These are phyloP conservation scores for Pseudorectes ferrugineus DNA, from an alignment of 2,113 vertebrate genomes.

Conservation along the genomic window DNA sequence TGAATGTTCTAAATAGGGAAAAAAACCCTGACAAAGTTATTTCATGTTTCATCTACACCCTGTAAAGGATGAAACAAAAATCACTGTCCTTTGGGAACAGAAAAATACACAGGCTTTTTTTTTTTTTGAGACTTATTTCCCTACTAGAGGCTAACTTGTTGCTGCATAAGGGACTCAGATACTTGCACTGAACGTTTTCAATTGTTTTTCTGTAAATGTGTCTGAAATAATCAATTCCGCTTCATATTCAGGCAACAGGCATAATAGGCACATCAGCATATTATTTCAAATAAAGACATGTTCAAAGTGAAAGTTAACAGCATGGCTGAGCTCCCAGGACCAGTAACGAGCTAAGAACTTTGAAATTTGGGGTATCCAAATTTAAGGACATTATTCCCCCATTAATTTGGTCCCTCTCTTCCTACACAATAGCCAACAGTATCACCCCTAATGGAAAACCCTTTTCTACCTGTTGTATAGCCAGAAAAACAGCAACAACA, in stretches of 20 bases:
- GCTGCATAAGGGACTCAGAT: background rate
- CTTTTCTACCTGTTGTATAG: background rate
- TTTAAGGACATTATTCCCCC: background rate
- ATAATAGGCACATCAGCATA: background rate
- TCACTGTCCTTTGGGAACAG: background rate
- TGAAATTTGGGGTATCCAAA: background rate
- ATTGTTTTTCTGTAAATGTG: background rate
- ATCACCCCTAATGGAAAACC: background rate
- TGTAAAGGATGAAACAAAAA: background rate
- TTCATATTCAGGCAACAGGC: background rate
- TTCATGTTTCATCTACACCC: background rate
- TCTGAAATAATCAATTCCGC: background rate
- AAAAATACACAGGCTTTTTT: background rate
- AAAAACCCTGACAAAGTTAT: background rate
- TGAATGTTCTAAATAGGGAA: background rate
- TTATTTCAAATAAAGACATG: background rate
- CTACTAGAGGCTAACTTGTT: background rate
- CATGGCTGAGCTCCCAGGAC: background rate
- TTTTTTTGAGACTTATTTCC: background rate
- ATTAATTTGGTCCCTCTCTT: background rate
- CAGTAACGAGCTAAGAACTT: background rate
- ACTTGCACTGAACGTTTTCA: fast-evolving
- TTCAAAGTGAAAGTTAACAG: background rate
- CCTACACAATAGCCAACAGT: background rate
- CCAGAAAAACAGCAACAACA: background rate